Base-by-base conservation (phyloP, 2,888 invertebrate species). In the Rhyacophila evoluta region DNA sequence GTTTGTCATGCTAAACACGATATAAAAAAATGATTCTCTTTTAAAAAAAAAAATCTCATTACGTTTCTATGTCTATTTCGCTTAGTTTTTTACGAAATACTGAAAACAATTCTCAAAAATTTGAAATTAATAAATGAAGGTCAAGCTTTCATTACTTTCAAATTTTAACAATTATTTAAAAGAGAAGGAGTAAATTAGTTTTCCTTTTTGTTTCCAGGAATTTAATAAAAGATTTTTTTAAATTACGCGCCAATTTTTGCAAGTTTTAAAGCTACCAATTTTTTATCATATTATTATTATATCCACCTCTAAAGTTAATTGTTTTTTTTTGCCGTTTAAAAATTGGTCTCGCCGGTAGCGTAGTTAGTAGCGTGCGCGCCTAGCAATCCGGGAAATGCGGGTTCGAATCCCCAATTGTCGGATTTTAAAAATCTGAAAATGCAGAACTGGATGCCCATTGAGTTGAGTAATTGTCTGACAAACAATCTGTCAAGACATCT, bases 81-180 rank as follows among this genome's bases (percentile, higher is more conserved):
- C 15, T 41, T 55, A 55, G 55, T 55, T 55, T n/a, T n/a, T 25
- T 19, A 25, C 55, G 4, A 55, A 55, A 55, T 19, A 10, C 10
- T 19, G 2, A 8, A 55, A 55, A 55, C 19, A 19, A 19, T 55
- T 25, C 55, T 19, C n/a, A n/a, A 19, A 8, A 6, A 19, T 15
- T 55, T 19, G 55, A 55, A 55, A 55, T 55, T 55, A 55, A 55
- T 55, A 19, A 55, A 55, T 8, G 55, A 55, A 55, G 55, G 55
- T 55, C 55, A 55, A 55, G 55, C 55, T 19, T 55, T 55, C 55
- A 55, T 55, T 55, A 25, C 15, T 55, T 55, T 55, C 2, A 55
- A 19, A 55, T 25, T 55, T 55, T 2, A 25, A 55, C 12, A 15
- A 19, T 25, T 8, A 3, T 41, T 41, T 41, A 41, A 41, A 6